These are phyloP conservation scores for Acanthurus tractus DNA, from an alignment of 2,797 vertebrate species.

Conservation along the genomic window DNA sequence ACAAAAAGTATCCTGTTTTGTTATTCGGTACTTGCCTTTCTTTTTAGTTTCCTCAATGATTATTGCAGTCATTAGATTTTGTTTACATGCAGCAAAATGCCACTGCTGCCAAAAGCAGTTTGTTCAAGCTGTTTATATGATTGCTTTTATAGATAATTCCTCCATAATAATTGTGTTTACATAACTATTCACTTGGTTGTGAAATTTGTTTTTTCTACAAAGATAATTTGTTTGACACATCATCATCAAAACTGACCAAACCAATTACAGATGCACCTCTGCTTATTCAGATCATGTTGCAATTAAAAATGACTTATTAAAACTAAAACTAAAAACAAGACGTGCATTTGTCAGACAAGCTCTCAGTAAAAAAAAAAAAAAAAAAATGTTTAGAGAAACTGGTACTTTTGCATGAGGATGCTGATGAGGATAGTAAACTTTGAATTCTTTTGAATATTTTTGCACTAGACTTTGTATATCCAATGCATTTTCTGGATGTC, in stretches of 20 bases:
- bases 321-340: slow-evolving; percentile 3
- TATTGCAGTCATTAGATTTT: slow-evolving; percentile 18
- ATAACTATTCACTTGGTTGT: slow-evolving; percentile 16
- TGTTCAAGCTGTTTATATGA: slow-evolving; percentile 30
- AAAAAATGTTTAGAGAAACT: not conserved
- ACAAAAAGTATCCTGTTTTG: no score
- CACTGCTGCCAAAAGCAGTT: slow-evolving; percentile 5
- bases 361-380: not conserved
- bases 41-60: slow-evolving; percentile 6
- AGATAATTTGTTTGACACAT: slow-evolving; percentile 23
- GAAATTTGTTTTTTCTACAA: slow-evolving; percentile 20
- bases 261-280: slow-evolving; percentile 31
- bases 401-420: not conserved
- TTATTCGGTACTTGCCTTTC: not conserved
- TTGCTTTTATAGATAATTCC: slow-evolving; percentile 16
- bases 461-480: not conserved
- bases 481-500: not conserved
- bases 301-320: slow-evolving; percentile 39
- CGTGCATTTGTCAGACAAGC: not conserved
- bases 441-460: not conserved
- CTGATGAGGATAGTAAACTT: not conserved
- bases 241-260: slow-evolving; percentile 31
- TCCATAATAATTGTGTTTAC: slow-evolving; percentile 27
- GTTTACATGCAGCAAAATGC: not conserved
- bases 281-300: slow-evolving; percentile 15